A percentile compares a stretch with the other conserved stretches of the same genome.
Evolutionary conservation across 2,113 vertebrate species (phyloP).

Genomic region (Leptosomus discolor): DNA sequence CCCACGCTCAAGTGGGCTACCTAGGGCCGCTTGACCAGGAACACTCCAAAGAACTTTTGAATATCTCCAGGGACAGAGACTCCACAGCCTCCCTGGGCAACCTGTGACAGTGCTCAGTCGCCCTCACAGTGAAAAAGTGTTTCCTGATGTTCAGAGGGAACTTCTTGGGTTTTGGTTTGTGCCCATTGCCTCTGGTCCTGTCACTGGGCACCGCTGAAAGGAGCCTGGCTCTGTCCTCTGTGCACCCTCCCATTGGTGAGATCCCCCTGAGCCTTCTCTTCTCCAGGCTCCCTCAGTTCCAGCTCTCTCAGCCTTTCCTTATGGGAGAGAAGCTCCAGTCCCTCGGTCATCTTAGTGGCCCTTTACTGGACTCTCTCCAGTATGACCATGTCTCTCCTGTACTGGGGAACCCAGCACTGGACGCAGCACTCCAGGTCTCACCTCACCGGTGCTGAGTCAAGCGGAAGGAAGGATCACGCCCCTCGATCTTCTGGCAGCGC

Average conservation of each 20-base stretch:
- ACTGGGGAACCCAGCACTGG: neutral
- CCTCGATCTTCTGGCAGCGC: neutral
- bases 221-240: neutral
- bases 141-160: neutral
- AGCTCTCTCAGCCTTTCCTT: neutral
- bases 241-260: neutral
- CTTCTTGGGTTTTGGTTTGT: neutral
- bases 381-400: neutral
- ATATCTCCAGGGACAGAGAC: neutral
- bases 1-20: neutral
- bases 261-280: neutral
- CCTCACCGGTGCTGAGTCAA: accelerated
- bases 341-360: neutral
- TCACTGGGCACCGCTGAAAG: neutral
- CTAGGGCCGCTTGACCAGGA: neutral
- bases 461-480: neutral
- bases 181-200: neutral
- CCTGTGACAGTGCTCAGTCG: neutral
- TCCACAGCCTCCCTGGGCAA: neutral
- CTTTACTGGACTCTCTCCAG: neutral
- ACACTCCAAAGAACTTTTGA: neutral
- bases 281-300: neutral
- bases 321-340: neutral
- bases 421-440: neutral
- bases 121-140: neutral